These are phyloP conservation scores for Cephus runcator DNA, from an alignment of 2,888 invertebrate species.

Conservation along the genomic window DNA sequence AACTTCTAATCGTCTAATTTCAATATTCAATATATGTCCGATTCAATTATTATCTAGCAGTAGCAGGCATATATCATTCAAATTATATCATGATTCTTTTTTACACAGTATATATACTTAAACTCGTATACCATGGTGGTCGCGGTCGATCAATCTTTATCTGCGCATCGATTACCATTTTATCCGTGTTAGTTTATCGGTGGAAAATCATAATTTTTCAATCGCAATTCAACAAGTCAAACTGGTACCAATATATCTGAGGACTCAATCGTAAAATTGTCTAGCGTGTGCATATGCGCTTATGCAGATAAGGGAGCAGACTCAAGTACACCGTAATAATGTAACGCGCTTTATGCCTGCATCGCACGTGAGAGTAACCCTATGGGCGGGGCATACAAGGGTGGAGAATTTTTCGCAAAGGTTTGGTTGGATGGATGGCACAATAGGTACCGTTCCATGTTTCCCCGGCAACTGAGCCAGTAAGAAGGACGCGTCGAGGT, in stretches of 20 bases:
- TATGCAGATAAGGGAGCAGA: background rate
- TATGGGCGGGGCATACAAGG: conserved; percentile 47
- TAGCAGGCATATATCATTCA: background rate
- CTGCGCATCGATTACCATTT: background rate
- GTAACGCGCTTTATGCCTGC: conserved; percentile 14
- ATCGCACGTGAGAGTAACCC: conserved; percentile 13
- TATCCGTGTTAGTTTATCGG: background rate
- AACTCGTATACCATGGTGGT: background rate
- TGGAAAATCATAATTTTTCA: background rate
- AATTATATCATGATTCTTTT: background rate
- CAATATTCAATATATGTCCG: background rate
- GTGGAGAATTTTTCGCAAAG: conserved; percentile 45
- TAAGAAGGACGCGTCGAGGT: conserved; percentile 17
- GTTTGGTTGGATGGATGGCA: conserved; percentile 52
- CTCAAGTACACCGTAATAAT: background rate
- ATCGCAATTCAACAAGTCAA: background rate
- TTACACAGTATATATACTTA: background rate
- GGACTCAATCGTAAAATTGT: background rate
- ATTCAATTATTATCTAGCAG: background rate
- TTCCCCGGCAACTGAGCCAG: conserved; percentile 17
- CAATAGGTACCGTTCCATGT: conserved; percentile 38
- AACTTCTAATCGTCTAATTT: background rate
- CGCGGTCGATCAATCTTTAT: background rate
- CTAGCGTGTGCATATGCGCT: background rate
- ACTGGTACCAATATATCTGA: background rate